Conservation (phyloP, 30 jellyfish, hydroid and myxozoan species). For the Aurelia aurita region DNA sequence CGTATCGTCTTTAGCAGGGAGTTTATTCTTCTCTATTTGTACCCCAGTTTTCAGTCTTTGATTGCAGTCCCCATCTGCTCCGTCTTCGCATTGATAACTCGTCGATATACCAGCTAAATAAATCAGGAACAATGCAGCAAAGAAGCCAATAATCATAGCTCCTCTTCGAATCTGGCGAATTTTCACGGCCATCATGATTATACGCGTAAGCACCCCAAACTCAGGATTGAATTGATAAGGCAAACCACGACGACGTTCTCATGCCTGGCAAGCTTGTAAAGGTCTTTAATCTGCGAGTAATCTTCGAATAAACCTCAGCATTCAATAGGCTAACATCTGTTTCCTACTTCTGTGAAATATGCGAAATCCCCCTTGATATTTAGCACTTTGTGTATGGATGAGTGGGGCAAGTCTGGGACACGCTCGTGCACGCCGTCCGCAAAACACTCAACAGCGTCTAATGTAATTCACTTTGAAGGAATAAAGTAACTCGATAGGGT, state of each 20-base stretch:
- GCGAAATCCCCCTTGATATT: no score
- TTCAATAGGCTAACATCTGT: constrained; percentile 9
- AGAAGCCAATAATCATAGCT: neutral
- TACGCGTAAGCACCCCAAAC: no score
- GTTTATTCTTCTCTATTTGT: no score
- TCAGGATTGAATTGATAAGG: no score
- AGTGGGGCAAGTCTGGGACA: no score
- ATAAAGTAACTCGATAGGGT: no score
- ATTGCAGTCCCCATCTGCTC: constrained; percentile 7
- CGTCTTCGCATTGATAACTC: constrained; percentile 27
- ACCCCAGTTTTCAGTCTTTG: neutral
- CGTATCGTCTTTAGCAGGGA: neutral
- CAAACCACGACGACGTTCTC: neutral
- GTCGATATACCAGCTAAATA: constrained; percentile 25
- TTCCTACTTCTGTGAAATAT: constrained; percentile 2
- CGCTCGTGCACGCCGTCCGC: no score
- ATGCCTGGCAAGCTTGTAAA: neutral
- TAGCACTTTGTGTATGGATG: no score
- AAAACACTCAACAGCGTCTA: no score
- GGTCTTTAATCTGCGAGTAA: neutral
- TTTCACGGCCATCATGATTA: constrained; percentile 20
- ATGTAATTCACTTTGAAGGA: no score
- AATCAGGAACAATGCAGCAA: constrained; percentile 9
- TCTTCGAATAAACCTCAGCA: neutral
- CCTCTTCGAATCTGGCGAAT: constrained; percentile 44